A percentile compares a stretch with the other conserved stretches of the same genome.
Evolutionary conservation across 1,140 invertebrate species (phyloP).

Genomic region (Melanaphis sacchari): DNA sequence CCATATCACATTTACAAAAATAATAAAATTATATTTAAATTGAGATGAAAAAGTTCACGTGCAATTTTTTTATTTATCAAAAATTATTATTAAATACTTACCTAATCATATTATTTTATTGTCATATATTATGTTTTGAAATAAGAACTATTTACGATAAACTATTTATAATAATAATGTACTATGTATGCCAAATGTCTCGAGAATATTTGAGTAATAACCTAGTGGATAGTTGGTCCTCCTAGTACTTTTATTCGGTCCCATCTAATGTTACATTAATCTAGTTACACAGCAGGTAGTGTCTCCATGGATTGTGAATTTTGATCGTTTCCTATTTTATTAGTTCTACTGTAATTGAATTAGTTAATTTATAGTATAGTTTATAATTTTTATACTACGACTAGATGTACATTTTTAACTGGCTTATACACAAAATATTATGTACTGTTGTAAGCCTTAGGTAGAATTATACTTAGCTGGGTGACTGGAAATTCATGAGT

Average conservation of each 20-base stretch:
- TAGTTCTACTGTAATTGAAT: not conserved
- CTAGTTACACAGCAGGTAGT: not conserved
- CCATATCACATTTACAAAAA: not conserved
- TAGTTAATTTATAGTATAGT: not conserved
- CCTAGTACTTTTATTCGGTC: not conserved
- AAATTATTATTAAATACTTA: conserved; percentile 30
- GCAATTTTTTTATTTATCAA: not conserved
- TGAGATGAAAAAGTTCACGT: not conserved
- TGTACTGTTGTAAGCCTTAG: not conserved
- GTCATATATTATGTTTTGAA: not conserved
- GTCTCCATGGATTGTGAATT: not conserved
- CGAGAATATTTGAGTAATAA: not conserved
- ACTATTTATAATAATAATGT: not conserved
- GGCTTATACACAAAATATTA: not conserved
- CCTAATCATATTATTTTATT: conserved; percentile 13
- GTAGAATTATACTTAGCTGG: not conserved
- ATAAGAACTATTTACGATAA: not conserved
- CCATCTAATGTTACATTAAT: not conserved
- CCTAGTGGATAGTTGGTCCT: not conserved
- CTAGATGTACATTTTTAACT: not conserved
- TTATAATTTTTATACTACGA: not conserved
- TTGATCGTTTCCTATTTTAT: conserved; percentile 21
- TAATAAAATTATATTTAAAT: not conserved
- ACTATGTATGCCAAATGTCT: not conserved
- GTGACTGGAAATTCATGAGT: not conserved